phyloP scores from a whole-genome alignment of 1,140 invertebrate genomes.

The Oryctes rhinoceros region DNA sequence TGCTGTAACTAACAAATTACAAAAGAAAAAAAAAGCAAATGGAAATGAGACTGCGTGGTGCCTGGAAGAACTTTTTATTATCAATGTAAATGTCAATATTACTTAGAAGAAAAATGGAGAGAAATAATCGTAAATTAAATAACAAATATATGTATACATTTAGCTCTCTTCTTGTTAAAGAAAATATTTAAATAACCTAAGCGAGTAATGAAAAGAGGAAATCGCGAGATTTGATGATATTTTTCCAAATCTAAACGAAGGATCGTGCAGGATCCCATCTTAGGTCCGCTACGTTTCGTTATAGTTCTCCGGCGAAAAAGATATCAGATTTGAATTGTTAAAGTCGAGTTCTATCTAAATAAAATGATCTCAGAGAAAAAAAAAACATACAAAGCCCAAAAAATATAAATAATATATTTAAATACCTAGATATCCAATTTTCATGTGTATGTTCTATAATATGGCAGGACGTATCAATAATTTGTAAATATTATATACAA shows the following conservation, averaged over 20 bases:
- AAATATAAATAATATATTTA: conserved; percentile 32
- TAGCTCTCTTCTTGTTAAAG: conserved; percentile 49
- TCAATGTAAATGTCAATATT: conserved; percentile 28
- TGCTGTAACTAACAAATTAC: conserved; percentile 45
- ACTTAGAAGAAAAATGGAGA: conserved; percentile 24
- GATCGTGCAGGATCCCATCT: conserved; percentile 30
- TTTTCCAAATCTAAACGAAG: background rate
- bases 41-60: conserved; percentile 58
- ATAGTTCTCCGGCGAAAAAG: conserved; percentile 38
- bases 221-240: too few relatives aligned
- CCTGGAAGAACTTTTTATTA: conserved; percentile 49
- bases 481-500: conserved; percentile 20
- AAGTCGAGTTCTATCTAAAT: conserved; percentile 11
- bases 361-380: conserved; percentile 31
- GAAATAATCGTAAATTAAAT: conserved; percentile 23
- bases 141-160: conserved; percentile 49
- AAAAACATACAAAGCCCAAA: conserved; percentile 33
- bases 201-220: background rate
- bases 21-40: conserved; percentile 38
- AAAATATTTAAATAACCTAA: conserved; percentile 10
- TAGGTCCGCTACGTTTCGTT: background rate
- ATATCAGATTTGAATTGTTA: conserved; percentile 44
- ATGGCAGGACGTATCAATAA: conserved; percentile 6
- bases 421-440: background rate
- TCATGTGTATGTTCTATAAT: conserved; percentile 25